Conservation (phyloP, 1,140 invertebrate species). For the Glossosoma conforme region DNA sequence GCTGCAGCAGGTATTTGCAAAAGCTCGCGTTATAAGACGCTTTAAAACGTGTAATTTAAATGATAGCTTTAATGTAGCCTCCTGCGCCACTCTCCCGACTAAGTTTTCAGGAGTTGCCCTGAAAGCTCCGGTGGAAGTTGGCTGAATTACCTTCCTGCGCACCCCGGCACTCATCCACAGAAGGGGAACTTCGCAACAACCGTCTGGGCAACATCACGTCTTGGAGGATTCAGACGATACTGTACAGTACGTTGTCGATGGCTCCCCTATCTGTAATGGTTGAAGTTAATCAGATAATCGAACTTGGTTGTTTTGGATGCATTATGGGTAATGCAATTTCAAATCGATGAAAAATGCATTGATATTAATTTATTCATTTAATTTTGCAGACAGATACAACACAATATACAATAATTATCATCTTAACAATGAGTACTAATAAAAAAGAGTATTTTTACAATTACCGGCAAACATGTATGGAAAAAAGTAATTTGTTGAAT, state of each 20-base stretch:
- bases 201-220: slow-evolving; percentile 3
- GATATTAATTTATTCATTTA: too few species aligned
- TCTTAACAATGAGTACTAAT: too few species aligned
- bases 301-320: not conserved
- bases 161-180: not conserved
- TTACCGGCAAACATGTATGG: too few species aligned
- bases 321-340: not conserved
- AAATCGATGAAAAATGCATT: too few species aligned
- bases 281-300: slow-evolving; percentile 1
- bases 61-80: slow-evolving; percentile 13
- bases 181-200: slow-evolving; percentile 1
- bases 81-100: slow-evolving; percentile 1
- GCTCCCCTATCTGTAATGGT: not conserved
- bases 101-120: slow-evolving; percentile 1
- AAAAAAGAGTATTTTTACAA: too few species aligned
- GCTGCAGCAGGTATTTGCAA: too few species aligned
- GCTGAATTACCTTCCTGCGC: slow-evolving; percentile 3
- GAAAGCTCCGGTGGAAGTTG: too few species aligned
- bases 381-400: too few species aligned
- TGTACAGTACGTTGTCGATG: slow-evolving; percentile 4
- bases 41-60: slow-evolving; percentile 19
- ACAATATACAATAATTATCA: too few species aligned
- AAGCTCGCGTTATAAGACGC: slow-evolving; percentile 5
- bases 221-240: slow-evolving; percentile 3
- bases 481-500: too few species aligned